These are phyloP conservation scores for Agrypnia vestita DNA, from an alignment of 1,140 invertebrate genomes.

Conservation along the genomic window DNA sequence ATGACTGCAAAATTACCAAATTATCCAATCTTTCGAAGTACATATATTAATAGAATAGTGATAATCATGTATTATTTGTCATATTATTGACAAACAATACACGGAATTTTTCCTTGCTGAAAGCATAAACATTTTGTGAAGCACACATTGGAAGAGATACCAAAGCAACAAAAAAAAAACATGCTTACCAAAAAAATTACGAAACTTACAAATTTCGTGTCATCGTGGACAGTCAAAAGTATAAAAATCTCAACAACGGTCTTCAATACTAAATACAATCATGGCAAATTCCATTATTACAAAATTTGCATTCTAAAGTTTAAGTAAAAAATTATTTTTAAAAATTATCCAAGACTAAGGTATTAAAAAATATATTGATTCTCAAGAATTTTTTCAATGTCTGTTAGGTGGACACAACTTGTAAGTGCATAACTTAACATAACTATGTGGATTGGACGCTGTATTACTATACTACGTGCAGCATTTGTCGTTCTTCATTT, in stretches of 20 bases:
- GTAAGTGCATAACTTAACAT: no score
- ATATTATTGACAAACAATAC: no score
- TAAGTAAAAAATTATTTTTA: no score
- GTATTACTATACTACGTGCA: no score
- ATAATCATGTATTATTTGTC: not conserved
- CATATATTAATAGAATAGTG: not conserved
- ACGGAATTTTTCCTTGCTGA: conserved; percentile 11
- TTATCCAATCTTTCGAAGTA: not conserved
- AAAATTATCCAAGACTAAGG: no score
- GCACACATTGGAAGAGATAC: not conserved
- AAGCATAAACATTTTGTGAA: not conserved
- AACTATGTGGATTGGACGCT: no score
- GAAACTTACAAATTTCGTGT: conserved; percentile 15
- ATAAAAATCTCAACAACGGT: conserved; percentile 2
- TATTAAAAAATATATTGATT: no score
- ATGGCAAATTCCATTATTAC: no score
- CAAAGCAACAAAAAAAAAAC: conserved; percentile 1
- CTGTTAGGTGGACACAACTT: no score
- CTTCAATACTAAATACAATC: not conserved
- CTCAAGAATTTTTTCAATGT: no score
- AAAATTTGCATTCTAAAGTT: no score
- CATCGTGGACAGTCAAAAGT: not conserved
- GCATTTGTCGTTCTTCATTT: no score
- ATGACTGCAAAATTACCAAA: not conserved
- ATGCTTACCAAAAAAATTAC: conserved; percentile 19